Evolutionary conservation across 2,888 invertebrate species (phyloP).

Genomic region (Chrysolina oricalcia): DNA sequence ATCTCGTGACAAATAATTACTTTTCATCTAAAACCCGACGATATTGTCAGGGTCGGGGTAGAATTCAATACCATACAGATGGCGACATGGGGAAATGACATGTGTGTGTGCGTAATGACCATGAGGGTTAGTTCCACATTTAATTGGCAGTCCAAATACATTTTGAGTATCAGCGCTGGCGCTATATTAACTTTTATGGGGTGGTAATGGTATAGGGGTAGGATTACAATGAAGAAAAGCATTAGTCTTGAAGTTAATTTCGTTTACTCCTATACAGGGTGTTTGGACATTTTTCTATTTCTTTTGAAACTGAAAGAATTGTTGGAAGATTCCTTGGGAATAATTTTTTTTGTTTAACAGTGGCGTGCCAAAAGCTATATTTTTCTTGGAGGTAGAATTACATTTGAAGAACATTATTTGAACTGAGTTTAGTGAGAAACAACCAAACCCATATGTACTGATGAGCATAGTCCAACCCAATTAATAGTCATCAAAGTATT

Average conservation of each 20-base stretch:
- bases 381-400: no score
- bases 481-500: no score
- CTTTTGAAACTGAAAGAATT: not conserved
- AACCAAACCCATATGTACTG: no score
- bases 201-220: conserved; percentile 17
- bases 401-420: no score
- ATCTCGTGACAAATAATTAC: conserved; percentile 23
- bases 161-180: conserved; percentile 31
- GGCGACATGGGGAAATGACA: conserved; percentile 52
- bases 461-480: no score
- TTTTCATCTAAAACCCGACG: conserved; percentile 3
- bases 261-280: not conserved
- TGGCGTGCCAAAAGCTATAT: no score
- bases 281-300: not conserved
- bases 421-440: no score
- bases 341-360: no score
- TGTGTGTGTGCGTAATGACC: conserved; percentile 46
- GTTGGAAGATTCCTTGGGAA: no score
- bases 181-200: conserved; percentile 45
- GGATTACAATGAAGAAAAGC: not conserved
- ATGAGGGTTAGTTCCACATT: conserved; percentile 46
- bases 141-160: conserved; percentile 46
- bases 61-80: conserved; percentile 52
- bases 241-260: not conserved
- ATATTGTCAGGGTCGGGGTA: conserved; percentile 41